phyloP scores from a whole-genome alignment of 1,140 invertebrate genomes.

The Nixonia krombeini region DNA sequence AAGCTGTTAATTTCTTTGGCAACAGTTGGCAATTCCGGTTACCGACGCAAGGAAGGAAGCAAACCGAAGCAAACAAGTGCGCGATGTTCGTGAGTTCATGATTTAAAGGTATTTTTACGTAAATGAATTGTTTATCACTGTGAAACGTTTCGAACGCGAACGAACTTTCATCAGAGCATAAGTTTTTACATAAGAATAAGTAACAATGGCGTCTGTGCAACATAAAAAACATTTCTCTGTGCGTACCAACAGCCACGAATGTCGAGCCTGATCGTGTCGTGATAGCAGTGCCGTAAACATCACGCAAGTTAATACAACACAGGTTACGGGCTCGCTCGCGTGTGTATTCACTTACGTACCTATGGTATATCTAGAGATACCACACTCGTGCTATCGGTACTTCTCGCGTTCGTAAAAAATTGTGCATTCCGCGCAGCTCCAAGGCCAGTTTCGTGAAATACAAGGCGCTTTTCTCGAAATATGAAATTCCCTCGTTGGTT shows the following conservation, averaged over 20 bases:
- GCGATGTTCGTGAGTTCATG: constrained; percentile 24
- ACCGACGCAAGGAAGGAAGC: constrained; percentile 42
- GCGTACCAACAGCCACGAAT: constrained; percentile 9
- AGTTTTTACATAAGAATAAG: background rate
- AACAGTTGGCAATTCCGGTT: constrained; percentile 27
- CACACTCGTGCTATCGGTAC: background rate
- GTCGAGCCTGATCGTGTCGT: constrained; percentile 5
- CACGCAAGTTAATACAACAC: constrained; percentile 9
- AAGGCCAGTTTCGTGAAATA: constrained; percentile 1
- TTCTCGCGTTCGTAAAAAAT: background rate
- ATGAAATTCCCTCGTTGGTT: constrained; percentile 1
- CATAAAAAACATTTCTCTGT: constrained; percentile 14
- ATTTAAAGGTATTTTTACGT: background rate
- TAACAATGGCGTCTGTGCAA: constrained; percentile 15
- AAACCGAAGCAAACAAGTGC: constrained; percentile 33
- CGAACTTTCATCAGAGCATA: background rate
- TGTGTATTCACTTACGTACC: background rate
- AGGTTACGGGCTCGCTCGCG: background rate
- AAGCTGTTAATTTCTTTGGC: too few relatives aligned
- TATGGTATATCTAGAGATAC: background rate
- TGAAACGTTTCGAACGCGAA: background rate
- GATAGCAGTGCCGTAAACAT: constrained; percentile 22
- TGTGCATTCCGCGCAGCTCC: background rate
- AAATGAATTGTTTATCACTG: background rate
- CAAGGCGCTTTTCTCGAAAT: background rate